phyloP scores from a whole-genome alignment of 2,888 invertebrate species.

The Eupithecia exiguata region DNA sequence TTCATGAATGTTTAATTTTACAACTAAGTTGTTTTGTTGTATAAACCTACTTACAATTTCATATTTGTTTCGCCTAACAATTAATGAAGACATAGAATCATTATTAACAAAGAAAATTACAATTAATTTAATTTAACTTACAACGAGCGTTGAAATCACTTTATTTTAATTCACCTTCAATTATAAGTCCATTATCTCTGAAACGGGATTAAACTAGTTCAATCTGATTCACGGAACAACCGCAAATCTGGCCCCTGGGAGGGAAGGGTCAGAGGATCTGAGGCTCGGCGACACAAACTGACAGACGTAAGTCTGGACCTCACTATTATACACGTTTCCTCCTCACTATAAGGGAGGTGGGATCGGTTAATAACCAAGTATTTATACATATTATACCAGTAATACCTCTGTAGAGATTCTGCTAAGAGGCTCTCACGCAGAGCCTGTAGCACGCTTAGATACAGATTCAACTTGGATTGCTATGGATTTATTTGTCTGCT shows the following conservation, averaged over 20 bases:
- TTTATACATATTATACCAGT: neutral
- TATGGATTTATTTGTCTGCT: neutral
- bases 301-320: conserved; percentile 40
- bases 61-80: neutral
- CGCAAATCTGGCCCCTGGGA: conserved; percentile 44
- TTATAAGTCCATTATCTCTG: conserved; percentile 43
- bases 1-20: no score
- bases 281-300: conserved; percentile 36
- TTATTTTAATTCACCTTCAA: conserved; percentile 39
- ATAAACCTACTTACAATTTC: neutral
- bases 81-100: no score
- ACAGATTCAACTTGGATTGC: no score
- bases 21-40: neutral
- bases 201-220: conserved; percentile 40
- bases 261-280: conserved; percentile 43
- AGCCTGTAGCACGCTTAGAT: neutral
- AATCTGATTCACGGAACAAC: conserved; percentile 40
- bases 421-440: no score
- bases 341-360: conserved; percentile 24
- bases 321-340: conserved; percentile 42
- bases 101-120: no score
- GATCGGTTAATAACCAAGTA: neutral
- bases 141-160: conserved; percentile 20
- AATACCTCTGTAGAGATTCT: neutral
- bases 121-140: neutral